phyloP scores from a whole-genome alignment of 2,113 vertebrate genomes.

The Caranx melampygus region DNA sequence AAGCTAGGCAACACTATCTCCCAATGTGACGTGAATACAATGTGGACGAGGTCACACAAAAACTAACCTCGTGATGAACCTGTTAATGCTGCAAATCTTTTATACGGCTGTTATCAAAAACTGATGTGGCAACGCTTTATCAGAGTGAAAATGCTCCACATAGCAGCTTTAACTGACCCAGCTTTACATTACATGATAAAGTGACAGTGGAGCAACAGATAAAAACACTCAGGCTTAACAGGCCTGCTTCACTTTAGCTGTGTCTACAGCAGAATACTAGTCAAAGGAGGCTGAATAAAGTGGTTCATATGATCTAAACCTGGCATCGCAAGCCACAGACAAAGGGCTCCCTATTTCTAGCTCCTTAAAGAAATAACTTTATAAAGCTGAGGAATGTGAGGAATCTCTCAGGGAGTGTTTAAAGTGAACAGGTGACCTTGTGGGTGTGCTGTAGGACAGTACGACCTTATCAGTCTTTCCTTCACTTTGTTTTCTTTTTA shows the following conservation, averaged over 20 bases:
- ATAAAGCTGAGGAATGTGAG: conserved; percentile 67
- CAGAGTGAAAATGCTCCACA: background rate
- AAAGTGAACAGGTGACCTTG: conserved; percentile 67
- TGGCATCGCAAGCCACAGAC: conserved; percentile 41
- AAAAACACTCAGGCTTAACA: background rate
- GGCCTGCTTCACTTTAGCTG: conserved; percentile 17
- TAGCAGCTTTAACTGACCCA: background rate
- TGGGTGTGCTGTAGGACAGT: conserved; percentile 20
- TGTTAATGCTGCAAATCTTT: background rate
- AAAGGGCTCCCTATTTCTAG: conserved; percentile 57
- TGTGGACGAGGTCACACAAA: background rate
- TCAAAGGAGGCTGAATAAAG: conserved; percentile 41
- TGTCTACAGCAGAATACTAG: background rate
- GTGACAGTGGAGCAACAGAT: background rate
- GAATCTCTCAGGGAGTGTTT: conserved; percentile 74
- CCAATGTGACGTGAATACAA: background rate
- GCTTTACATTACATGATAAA: background rate
- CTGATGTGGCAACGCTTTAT: conserved; percentile 18
- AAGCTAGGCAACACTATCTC: background rate
- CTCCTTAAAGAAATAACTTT: conserved; percentile 56
- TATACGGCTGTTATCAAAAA: background rate
- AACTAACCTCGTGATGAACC: conserved; percentile 20
- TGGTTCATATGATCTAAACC: conserved; percentile 31
- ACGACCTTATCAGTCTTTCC: conserved; percentile 45
- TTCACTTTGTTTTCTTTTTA: conserved; percentile 32